Evolutionary conservation across 2,113 vertebrate species (phyloP).

Genomic region (Mastomys natalensis): DNA sequence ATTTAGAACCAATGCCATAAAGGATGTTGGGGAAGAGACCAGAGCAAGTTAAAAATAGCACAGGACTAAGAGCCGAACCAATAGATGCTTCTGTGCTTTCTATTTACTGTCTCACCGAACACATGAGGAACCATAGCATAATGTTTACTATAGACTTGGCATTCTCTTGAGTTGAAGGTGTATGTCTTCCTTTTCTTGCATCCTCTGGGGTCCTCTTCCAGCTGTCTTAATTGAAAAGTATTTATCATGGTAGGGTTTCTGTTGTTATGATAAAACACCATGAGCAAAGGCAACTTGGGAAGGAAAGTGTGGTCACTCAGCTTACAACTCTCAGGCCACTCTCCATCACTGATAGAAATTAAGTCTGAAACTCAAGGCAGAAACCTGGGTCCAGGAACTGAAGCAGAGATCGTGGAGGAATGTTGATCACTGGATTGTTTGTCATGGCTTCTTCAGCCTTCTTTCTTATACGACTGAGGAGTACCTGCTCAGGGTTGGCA

Average conservation of each 20-base stretch:
- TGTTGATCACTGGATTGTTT: background rate
- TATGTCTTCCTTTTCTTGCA: background rate
- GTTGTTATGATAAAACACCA: background rate
- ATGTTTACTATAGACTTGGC: background rate
- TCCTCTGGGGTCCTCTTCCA: background rate
- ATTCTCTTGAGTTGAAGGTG: background rate
- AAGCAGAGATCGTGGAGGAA: background rate
- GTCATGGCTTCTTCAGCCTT: background rate
- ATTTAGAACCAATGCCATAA: background rate
- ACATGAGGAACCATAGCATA: background rate
- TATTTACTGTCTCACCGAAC: background rate
- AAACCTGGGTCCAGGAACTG: background rate
- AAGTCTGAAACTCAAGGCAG: background rate
- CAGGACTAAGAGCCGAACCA: background rate
- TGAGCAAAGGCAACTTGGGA: background rate
- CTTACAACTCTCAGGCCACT: background rate
- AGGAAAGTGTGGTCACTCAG: background rate
- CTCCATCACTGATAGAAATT: background rate
- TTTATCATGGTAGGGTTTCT: background rate
- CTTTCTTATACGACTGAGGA: background rate
- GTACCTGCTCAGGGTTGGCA: background rate
- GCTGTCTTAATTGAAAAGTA: background rate
- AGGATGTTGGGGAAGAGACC: background rate
- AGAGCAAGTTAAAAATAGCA: background rate
- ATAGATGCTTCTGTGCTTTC: background rate